Evolutionary conservation across 2,797 vertebrate species (phyloP), one percentile per base, ranked within the genome.

Genomic region (Allobates femoralis): DNA sequence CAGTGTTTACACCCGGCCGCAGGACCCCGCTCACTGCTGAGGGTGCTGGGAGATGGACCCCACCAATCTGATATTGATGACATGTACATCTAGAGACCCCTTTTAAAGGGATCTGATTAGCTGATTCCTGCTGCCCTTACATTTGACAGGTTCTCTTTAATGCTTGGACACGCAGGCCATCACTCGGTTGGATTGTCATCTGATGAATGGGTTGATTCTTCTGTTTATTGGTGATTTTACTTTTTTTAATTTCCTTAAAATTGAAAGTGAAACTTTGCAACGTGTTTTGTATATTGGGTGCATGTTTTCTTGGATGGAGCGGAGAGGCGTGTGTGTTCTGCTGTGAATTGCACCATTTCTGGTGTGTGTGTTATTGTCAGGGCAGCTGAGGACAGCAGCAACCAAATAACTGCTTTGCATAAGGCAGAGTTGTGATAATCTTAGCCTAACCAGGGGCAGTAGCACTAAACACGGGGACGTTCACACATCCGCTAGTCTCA

Each of bases 351-450:
- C 3, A 41, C 34, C 67, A 41, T 21, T 23, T 14, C 34, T 32
- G 30, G 64, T 34, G 5, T 53, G 46, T 55, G 12, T 53, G 16
- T 30, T 81, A 14, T 81, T 28, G 53, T 19, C 51, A 82, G 66
- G 81, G 30, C 81, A 82, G 34, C 66, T 73, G 32, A 82, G 81
- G 81, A 82, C 69, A 73, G 14, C 51, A 8, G 79, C 79, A 56
- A 37, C 50, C 64, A 21, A 69, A 34, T 82, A 73, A 41, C 51
- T 58, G 23, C 37, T 82, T 71, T 82, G 32, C 51, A 81, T 81
- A 69, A 69, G 1, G 28, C 21, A n/a, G 18, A n/a, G 50, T 55
- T 81, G 80, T 69, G 79, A 71, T 69, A 41, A 66, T 51, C 28
- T 3, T 21, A 66, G 18, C 58, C 32, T 60, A 67, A 60, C 30